Percentiles rank a stretch among this genome's conserved stretches.
phyloP scores from a whole-genome alignment of 2,888 invertebrate species.

The Gonocerus acuteangulatus region DNA sequence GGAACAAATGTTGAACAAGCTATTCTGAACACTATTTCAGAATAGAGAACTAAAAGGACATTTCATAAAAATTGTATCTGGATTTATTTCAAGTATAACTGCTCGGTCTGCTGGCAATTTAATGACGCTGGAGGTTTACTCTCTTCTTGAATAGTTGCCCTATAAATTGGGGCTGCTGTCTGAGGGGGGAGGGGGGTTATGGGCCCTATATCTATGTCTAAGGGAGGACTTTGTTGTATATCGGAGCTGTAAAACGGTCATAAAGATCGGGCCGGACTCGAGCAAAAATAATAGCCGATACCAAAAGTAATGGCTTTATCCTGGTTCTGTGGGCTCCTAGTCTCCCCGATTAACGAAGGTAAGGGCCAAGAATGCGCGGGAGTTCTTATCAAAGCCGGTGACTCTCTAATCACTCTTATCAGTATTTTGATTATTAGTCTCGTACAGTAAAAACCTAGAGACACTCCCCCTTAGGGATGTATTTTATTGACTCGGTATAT shows the following conservation, averaged over 20 bases:
- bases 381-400: too few relatives aligned
- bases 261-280: neutral
- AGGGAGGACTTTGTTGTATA: slow-evolving; percentile 24
- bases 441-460: neutral
- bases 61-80: too few relatives aligned
- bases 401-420: too few relatives aligned
- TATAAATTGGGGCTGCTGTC: neutral
- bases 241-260: slow-evolving; percentile 15
- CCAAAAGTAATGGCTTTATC: slow-evolving; percentile 15
- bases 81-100: too few relatives aligned
- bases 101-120: neutral
- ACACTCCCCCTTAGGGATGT: neutral
- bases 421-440: too few relatives aligned
- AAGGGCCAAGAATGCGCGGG: too few relatives aligned
- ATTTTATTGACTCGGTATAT: neutral
- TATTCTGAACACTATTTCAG: too few relatives aligned
- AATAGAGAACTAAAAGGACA: too few relatives aligned
- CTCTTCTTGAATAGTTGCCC: slow-evolving; percentile 1
- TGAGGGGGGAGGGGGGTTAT: neutral
- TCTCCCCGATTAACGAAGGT: too few relatives aligned
- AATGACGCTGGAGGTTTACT: neutral
- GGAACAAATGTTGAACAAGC: too few relatives aligned
- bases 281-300: neutral
- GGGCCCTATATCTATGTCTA: neutral
- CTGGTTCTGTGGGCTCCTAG: neutral